Base-by-base conservation (phyloP, 2,797 vertebrate species). In the Pangasius larnaudii region DNA sequence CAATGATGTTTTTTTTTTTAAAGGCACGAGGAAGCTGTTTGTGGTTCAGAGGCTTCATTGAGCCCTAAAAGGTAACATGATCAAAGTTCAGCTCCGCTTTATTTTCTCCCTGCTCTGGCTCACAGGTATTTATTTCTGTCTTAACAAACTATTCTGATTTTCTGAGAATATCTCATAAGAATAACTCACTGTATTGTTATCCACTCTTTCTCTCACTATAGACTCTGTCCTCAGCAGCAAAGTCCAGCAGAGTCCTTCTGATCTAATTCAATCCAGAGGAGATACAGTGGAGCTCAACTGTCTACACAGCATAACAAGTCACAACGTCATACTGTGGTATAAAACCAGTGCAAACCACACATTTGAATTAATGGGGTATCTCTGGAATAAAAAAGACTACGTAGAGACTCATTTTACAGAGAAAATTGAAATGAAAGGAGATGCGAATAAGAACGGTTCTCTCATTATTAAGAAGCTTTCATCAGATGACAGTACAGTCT, bases 251-350 rank as follows among this genome's bases (percentile, higher is more conserved):
- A 88, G 61, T 69, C 74, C 90, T 59, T 49, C 87, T 58, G 58
- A 89, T 78, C 24, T 79, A 39, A 85, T 89, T 72, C 42, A 77
- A 65, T 59, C 27, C 0, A n/a, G 16, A 19, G 65, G 10, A 88
- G 42, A 72, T 19, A 67, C 39, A 30, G 51, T 89, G 22, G 39
- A 90, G 2, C 90, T 95, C 27, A 36, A 61, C 10, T 95, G 94
- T 85, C 88, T 33, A 7, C 94, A 95, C 86, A 9, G 86, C 0
- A 90, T 92, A 2, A 0, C 0, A 1, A 0, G 0, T 51, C 93
- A 88, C 10, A 0, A n/a, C 2, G 0, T 67, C 0, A 94, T 95
- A 89, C 5, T 93, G 24, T 95, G 94, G 94, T 95, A 95, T 87
- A 93, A 93, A 71, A 91, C 90, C 22, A 36, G 0, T 49, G 1